Percentiles rank a stretch among this genome's conserved stretches.
These are phyloP conservation scores for Bibio marci DNA, from an alignment of 2,888 invertebrate genomes.

Conservation along the genomic window DNA sequence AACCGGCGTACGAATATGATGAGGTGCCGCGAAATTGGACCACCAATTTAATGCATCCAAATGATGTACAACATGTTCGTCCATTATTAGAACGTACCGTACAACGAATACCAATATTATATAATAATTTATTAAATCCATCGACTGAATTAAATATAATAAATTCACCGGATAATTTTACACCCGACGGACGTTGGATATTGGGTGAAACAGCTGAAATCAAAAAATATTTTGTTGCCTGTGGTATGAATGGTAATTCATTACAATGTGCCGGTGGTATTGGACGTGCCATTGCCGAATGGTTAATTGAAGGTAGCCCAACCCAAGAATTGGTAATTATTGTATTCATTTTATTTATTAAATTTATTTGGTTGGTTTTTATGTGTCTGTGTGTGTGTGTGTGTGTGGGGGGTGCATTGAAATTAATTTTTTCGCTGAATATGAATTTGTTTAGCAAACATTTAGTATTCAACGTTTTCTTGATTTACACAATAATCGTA, in stretches of 20 bases:
- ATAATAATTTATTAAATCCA: constrained; percentile 13
- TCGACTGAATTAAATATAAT: constrained; percentile 34
- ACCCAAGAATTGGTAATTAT: constrained; percentile 36
- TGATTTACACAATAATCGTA: constrained; percentile 46
- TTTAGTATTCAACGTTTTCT: constrained; percentile 47
- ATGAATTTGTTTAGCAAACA: constrained; percentile 14
- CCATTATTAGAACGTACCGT: constrained; percentile 35
- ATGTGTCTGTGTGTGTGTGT: no score
- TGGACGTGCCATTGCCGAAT: constrained; percentile 48
- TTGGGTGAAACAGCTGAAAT: constrained; percentile 50
- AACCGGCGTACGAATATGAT: constrained; percentile 39
- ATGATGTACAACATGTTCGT: constrained; percentile 22
- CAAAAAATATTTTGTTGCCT: constrained; percentile 53
- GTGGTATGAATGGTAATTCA: constrained; percentile 53
- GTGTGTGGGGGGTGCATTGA: no score
- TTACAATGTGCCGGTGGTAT: constrained; percentile 53
- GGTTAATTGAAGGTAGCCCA: constrained; percentile 47
- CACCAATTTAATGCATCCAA: constrained; percentile 31
- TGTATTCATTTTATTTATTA: no score
- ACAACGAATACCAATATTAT: constrained; percentile 37
- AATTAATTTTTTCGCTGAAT: no score
- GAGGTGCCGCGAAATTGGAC: constrained; percentile 33
- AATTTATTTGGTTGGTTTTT: no score
- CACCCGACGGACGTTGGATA: constrained; percentile 52
- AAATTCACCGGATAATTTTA: constrained; percentile 53